These are phyloP conservation scores for Cephus pulcher DNA, from an alignment of 2,888 invertebrate species.

Conservation along the genomic window DNA sequence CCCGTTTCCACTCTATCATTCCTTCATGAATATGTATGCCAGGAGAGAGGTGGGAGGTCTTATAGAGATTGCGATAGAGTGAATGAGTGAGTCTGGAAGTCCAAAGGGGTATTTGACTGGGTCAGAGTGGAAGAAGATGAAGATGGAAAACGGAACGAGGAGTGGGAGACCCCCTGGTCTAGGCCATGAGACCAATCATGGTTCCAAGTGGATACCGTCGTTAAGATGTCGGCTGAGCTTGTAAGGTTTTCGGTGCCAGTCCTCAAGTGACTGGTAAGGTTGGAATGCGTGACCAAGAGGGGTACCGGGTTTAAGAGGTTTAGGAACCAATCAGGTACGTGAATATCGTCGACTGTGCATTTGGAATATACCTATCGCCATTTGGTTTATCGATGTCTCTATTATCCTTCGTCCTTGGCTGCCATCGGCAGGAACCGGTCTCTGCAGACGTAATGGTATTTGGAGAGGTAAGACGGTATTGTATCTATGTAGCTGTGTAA, in stretches of 20 bases:
- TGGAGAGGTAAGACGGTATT: too few species aligned
- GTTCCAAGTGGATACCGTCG: background rate
- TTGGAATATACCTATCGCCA: too few species aligned
- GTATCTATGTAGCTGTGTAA: too few species aligned
- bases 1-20: slow-evolving; percentile 52
- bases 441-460: too few species aligned
- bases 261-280: background rate
- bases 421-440: too few species aligned
- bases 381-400: too few species aligned
- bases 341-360: too few species aligned
- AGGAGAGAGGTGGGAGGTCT: background rate
- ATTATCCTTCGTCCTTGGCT: too few species aligned
- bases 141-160: too few species aligned
- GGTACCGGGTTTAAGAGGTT: background rate
- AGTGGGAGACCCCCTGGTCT: background rate
- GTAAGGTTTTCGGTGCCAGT: background rate
- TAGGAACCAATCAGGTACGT: too few species aligned
- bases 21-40: slow-evolving; percentile 61
- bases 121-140: too few species aligned
- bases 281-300: background rate
- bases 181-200: background rate
- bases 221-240: background rate
- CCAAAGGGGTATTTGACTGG: too few species aligned
- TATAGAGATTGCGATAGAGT: background rate
- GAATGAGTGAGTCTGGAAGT: background rate